A percentile compares a stretch with the other conserved stretches of the same genome.
phyloP scores from a whole-genome alignment of 2,113 vertebrate species.

The Mobula birostris region DNA sequence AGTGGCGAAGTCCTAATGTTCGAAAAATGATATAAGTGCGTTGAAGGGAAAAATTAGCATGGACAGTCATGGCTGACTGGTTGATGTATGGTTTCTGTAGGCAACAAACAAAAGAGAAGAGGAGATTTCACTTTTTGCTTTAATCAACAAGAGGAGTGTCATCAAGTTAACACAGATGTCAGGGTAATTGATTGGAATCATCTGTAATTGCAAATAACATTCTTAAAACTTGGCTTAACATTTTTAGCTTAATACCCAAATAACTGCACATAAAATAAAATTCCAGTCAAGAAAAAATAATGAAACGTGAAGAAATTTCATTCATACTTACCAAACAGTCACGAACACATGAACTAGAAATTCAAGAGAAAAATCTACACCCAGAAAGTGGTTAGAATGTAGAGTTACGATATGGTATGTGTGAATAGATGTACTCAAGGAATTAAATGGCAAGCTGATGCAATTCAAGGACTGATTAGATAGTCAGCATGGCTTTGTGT shows the following conservation, averaged over 20 bases:
- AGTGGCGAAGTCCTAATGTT: conserved; percentile 46
- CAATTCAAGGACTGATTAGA: too few species aligned
- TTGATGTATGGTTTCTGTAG: conserved; percentile 50
- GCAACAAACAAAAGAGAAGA: conserved; percentile 11
- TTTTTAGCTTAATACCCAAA: not conserved
- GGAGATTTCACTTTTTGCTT: not conserved
- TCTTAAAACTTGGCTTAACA: not conserved
- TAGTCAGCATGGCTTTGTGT: too few species aligned
- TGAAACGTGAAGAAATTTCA: not conserved
- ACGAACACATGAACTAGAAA: not conserved
- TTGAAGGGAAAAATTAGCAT: conserved; percentile 47
- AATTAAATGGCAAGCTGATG: too few species aligned
- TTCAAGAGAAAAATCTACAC: not conserved
- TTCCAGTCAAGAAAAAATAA: not conserved
- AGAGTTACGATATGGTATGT: not conserved
- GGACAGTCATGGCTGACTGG: conserved; percentile 46
- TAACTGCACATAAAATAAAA: not conserved
- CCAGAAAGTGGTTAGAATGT: not conserved
- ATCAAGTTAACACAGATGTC: not conserved
- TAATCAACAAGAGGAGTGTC: not conserved
- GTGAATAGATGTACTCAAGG: not conserved
- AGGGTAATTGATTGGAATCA: not conserved
- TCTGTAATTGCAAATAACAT: not conserved
- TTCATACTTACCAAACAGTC: not conserved
- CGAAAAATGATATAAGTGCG: conserved; percentile 43